Conservation (phyloP, 2,113 vertebrate species). For the Triplophysa rosa region DNA sequence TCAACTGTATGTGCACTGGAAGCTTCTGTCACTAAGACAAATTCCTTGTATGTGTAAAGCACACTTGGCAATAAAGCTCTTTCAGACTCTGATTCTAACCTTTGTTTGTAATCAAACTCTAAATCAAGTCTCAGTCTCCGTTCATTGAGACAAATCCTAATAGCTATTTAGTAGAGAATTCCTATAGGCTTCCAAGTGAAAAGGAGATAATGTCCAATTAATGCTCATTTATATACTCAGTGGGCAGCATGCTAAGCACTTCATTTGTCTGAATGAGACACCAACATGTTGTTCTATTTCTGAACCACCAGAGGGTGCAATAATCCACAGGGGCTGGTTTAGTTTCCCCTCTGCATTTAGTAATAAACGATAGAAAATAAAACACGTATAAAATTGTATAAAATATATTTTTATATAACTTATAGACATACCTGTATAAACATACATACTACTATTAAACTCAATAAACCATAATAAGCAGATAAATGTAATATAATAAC, state of each 20-base stretch:
- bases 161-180: conserved; percentile 13
- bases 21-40: too few relatives aligned
- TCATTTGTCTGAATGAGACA: neutral
- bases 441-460: too few relatives aligned
- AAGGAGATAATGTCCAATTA: conserved; percentile 12
- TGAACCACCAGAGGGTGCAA: conserved; percentile 65
- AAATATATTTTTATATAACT: too few relatives aligned
- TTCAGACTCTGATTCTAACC: too few relatives aligned
- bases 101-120: conserved; percentile 1
- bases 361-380: neutral
- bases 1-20: too few relatives aligned
- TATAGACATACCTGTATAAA: too few relatives aligned
- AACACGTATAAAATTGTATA: neutral
- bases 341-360: neutral
- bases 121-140: neutral
- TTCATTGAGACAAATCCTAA: neutral
- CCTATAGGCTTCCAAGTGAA: conserved; percentile 7
- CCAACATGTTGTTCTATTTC: neutral
- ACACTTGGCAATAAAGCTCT: neutral
- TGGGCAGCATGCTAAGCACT: neutral
- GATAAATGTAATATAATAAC: too few relatives aligned
- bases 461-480: too few relatives aligned
- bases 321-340: conserved; percentile 10
- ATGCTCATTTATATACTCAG: conserved; percentile 4
- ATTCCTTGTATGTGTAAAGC: too few relatives aligned